Percentiles rank a stretch among this genome's conserved stretches.
phyloP scores from a whole-genome alignment of 2,113 vertebrate species.

The Muscicapa adusta region DNA sequence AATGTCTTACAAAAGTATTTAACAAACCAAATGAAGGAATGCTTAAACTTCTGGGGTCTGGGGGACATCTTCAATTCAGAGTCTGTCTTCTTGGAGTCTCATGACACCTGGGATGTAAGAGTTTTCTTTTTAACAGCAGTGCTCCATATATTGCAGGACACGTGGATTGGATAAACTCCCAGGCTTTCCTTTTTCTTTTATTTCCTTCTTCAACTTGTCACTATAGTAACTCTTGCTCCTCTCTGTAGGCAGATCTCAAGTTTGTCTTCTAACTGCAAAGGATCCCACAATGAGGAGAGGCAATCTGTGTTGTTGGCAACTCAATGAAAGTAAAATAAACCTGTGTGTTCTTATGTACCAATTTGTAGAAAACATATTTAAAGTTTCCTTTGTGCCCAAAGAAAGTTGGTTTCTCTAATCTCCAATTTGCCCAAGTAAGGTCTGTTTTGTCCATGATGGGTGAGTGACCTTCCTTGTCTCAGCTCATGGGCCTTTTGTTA shows the following conservation, averaged over 20 bases:
- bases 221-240: background rate
- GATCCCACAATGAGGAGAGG: background rate
- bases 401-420: background rate
- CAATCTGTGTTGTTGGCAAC: background rate
- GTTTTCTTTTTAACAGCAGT: background rate
- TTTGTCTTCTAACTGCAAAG: background rate
- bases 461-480: background rate
- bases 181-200: background rate
- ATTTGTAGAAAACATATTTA: background rate
- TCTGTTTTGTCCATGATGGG: background rate
- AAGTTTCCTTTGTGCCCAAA: background rate
- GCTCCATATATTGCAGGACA: background rate
- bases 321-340: background rate
- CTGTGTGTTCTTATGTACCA: background rate
- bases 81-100: background rate
- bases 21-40: background rate
- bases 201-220: background rate
- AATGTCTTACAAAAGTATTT: background rate
- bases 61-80: background rate
- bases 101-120: background rate
- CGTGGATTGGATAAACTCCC: background rate
- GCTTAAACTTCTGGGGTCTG: background rate
- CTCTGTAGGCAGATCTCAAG: background rate
- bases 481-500: rapidly evolving
- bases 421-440: background rate